These are phyloP conservation scores for Brachynemurus nebulosus DNA, from an alignment of 2,888 invertebrate genomes.

Conservation along the genomic window DNA sequence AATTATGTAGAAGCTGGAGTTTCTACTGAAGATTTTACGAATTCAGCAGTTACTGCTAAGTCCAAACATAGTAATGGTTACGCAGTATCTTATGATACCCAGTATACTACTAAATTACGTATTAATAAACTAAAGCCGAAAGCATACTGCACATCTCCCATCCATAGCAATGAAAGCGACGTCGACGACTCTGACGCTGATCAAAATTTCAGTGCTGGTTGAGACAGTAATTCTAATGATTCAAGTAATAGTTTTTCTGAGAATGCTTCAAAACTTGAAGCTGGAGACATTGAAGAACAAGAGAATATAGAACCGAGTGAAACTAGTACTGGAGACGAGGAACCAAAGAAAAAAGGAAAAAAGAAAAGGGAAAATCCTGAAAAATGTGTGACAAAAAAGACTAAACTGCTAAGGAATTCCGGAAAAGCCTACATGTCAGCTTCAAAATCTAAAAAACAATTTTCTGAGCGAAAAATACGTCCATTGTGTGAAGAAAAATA, in stretches of 20 bases:
- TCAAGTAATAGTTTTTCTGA: background rate
- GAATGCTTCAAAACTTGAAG: background rate
- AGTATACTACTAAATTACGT: no score
- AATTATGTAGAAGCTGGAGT: no score
- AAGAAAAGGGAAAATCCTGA: background rate
- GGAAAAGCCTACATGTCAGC: background rate
- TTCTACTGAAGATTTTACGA: background rate
- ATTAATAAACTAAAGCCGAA: no score
- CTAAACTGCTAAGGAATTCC: background rate
- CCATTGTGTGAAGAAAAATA: conserved; percentile 6
- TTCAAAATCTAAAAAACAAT: conserved; percentile 1
- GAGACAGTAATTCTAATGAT: no score
- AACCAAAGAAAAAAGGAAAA: background rate
- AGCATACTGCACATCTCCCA: no score
- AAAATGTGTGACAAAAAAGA: background rate
- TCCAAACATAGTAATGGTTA: no score
- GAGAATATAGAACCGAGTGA: background rate
- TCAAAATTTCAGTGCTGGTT: background rate
- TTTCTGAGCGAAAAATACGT: background rate
- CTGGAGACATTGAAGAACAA: background rate
- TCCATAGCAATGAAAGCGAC: background rate
- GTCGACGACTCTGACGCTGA: background rate
- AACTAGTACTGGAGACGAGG: background rate
- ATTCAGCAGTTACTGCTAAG: no score
- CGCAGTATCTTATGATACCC: no score